Percentiles rank a stretch among this genome's conserved stretches.
Conservation (phyloP, 2,888 invertebrate species). For the Melinaea menophilus region DNA sequence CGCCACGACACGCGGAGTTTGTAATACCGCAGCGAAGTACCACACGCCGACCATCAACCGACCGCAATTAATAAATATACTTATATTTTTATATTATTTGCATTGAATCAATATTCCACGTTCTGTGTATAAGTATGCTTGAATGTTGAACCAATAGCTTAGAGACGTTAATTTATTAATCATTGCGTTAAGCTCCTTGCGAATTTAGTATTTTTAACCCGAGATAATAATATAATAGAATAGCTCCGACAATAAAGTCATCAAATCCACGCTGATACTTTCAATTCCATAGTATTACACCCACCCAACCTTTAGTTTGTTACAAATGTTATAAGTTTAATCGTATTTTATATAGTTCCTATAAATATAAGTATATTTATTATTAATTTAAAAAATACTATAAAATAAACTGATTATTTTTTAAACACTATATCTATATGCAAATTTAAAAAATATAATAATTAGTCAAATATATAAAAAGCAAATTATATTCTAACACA, state of each 20-base stretch:
- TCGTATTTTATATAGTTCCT: constrained; percentile 4
- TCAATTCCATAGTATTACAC: neutral
- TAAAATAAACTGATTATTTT: neutral
- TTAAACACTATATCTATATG: neutral
- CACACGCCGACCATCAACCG: constrained; percentile 54
- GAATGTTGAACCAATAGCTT: neutral
- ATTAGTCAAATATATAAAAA: constrained; percentile 8
- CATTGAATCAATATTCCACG: neutral
- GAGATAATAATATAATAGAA: neutral
- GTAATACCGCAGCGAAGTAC: constrained; percentile 67
- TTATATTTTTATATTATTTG: constrained; percentile 7
- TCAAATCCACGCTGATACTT: neutral
- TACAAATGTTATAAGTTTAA: neutral
- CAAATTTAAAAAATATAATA: constrained; percentile 7
- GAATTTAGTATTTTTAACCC: constrained; percentile 6
- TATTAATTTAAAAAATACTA: constrained; percentile 7
- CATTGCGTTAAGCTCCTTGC: neutral
- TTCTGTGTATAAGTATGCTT: neutral
- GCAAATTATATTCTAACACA: constrained; percentile 9
- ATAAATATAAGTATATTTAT: constrained; percentile 1
- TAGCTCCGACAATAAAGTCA: constrained; percentile 2
- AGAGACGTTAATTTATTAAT: neutral
- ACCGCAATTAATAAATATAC: constrained; percentile 43
- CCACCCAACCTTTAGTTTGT: neutral
- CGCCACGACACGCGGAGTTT: constrained; percentile 65